Percentiles rank a stretch among this genome's conserved stretches.
phyloP scores from a whole-genome alignment of 2,888 invertebrate genomes.

The Lasioglossum leucozonium region DNA sequence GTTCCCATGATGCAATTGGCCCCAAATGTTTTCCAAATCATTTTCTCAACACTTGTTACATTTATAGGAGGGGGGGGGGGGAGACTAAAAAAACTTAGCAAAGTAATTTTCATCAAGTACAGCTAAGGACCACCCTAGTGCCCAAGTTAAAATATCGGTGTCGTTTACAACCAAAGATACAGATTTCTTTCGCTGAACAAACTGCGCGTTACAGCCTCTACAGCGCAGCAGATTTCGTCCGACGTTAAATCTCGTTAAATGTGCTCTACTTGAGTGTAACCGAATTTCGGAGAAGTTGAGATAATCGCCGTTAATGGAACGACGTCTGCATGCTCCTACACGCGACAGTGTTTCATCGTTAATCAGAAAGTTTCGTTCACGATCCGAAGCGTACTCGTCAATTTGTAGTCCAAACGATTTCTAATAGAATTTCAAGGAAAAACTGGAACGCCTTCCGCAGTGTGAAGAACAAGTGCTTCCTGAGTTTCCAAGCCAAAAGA shows the following conservation, averaged over 20 bases:
- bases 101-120: too few relatives aligned
- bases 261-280: constrained; percentile 46
- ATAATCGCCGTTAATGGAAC: constrained; percentile 67
- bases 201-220: constrained; percentile 9
- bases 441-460: background rate
- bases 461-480: background rate
- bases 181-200: constrained; percentile 20
- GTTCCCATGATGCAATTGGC: too few relatives aligned
- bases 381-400: constrained; percentile 18
- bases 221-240: constrained; percentile 30
- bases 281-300: constrained; percentile 62
- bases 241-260: constrained; percentile 60
- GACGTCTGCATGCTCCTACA: constrained; percentile 41
- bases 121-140: too few relatives aligned
- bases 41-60: too few relatives aligned
- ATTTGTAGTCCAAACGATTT: constrained; percentile 15
- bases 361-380: constrained; percentile 32
- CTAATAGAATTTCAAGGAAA: background rate
- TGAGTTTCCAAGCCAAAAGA: background rate
- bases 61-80: too few relatives aligned
- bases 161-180: too few relatives aligned
- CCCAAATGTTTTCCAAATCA: too few relatives aligned
- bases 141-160: background rate
- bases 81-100: too few relatives aligned
- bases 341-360: constrained; percentile 24